Conservation (phyloP, 1,140 invertebrate genomes). For the Lepidotrigona ventralis region DNA sequence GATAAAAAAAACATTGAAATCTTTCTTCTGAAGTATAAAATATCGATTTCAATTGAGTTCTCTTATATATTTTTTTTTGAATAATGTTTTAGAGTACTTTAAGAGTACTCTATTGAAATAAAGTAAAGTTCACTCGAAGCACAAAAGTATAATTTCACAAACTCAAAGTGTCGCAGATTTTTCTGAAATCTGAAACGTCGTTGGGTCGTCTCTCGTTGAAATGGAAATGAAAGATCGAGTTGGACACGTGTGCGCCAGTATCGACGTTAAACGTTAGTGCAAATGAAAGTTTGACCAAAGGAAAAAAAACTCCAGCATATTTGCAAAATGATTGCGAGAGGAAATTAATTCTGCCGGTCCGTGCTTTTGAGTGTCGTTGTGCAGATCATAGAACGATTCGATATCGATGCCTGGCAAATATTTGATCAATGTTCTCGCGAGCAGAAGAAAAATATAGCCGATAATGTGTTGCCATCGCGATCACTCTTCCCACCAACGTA, state of each 20-base stretch:
- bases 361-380: not conserved
- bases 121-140: not conserved
- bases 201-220: not conserved
- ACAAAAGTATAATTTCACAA: not conserved
- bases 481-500: not conserved
- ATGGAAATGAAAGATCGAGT: too few relatives aligned
- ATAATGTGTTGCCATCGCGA: not conserved
- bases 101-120: not conserved
- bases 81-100: too few relatives aligned
- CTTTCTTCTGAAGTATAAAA: too few relatives aligned
- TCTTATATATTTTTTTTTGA: too few relatives aligned
- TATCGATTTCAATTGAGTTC: too few relatives aligned
- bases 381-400: not conserved
- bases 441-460: not conserved
- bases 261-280: not conserved
- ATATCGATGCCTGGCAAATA: conserved; percentile 9
- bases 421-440: not conserved
- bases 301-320: not conserved
- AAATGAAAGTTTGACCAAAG: not conserved
- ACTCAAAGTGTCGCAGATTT: not conserved
- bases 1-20: too few relatives aligned
- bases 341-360: not conserved
- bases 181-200: not conserved
- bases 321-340: not conserved
- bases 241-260: not conserved